These are phyloP conservation scores for Herminia tarsipennalis DNA, from an alignment of 2,888 invertebrate species.

Conservation along the genomic window DNA sequence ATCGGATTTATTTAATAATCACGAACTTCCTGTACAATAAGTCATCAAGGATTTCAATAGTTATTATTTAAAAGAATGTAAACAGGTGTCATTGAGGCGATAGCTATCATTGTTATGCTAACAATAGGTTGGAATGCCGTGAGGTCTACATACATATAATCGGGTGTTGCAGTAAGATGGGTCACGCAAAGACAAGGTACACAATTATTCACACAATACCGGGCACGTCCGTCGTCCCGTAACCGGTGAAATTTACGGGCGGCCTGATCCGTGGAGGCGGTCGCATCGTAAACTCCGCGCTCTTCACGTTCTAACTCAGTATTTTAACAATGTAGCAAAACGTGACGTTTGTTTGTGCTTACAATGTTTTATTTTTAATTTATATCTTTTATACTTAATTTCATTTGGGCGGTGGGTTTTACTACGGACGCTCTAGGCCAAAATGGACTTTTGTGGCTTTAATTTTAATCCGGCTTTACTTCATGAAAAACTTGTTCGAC, in stretches of 20 bases:
- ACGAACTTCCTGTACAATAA: background rate
- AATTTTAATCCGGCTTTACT: background rate
- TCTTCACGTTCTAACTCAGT: slow-evolving; percentile 40
- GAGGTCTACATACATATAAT: slow-evolving; percentile 7
- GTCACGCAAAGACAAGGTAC: slow-evolving; percentile 22
- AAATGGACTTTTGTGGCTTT: background rate
- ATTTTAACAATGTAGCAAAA: slow-evolving; percentile 46
- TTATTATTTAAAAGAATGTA: slow-evolving; percentile 3
- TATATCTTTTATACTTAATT: slow-evolving; percentile 17
- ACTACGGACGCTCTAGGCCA: background rate
- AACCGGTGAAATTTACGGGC: slow-evolving; percentile 53
- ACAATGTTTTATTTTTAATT: slow-evolving; percentile 38
- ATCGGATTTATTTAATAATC: slow-evolving; percentile 6
- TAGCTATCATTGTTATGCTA: background rate
- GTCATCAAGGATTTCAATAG: background rate
- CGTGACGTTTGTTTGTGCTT: slow-evolving; percentile 39
- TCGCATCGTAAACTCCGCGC: slow-evolving; percentile 51
- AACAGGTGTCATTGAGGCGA: slow-evolving; percentile 6
- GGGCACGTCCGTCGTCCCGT: slow-evolving; percentile 43
- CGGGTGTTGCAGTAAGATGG: slow-evolving; percentile 17
- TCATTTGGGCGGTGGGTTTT: slow-evolving; percentile 4
- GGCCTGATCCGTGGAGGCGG: slow-evolving; percentile 45
- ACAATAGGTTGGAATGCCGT: slow-evolving; percentile 5
- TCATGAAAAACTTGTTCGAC: background rate
- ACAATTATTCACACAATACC: slow-evolving; percentile 44